phyloP scores from a whole-genome alignment of 2,113 vertebrate genomes.

The Synodontis membranacea region DNA sequence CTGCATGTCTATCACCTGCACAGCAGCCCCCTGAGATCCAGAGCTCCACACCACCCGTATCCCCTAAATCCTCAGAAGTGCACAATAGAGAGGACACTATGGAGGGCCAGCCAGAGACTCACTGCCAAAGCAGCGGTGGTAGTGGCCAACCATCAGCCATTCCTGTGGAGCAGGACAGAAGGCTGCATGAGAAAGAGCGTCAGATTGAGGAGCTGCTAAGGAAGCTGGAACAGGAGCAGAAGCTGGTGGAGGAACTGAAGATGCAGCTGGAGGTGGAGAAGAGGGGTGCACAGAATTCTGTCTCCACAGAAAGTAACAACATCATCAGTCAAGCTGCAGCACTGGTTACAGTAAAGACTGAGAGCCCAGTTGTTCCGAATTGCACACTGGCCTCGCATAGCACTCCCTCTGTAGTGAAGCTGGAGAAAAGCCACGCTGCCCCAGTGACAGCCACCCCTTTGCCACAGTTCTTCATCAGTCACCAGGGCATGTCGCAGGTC shows the following conservation, averaged over 20 bases:
- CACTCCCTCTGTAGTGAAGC: constrained; percentile 63
- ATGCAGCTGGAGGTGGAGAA: constrained; percentile 97
- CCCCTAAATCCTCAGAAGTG: constrained; percentile 77
- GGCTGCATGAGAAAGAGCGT: constrained; percentile 94
- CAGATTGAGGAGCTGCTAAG: constrained; percentile 94
- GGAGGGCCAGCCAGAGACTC: constrained; percentile 70
- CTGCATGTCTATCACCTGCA: constrained; percentile 51
- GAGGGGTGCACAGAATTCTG: constrained; percentile 65
- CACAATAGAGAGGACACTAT: constrained; percentile 73
- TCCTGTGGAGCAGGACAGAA: constrained; percentile 83
- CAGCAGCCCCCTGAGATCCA: constrained; percentile 68
- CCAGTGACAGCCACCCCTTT: constrained; percentile 64
- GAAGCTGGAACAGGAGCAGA: constrained; percentile 95
- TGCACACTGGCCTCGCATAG: constrained; percentile 58
- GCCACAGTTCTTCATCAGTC: constrained; percentile 85
- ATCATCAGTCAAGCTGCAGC: constrained; percentile 42
- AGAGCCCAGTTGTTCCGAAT: constrained; percentile 60
- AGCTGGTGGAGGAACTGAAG: constrained; percentile 91
- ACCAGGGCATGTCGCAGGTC: constrained; percentile 79
- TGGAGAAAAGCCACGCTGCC: constrained; percentile 64
- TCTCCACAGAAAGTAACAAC: background rate
- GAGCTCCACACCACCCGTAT: constrained; percentile 81
- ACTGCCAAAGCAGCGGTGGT: constrained; percentile 62
- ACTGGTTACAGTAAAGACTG: constrained; percentile 62
- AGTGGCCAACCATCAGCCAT: constrained; percentile 62